phyloP scores from a whole-genome alignment of 2,113 vertebrate genomes.

The Nycticebus coucang region DNA sequence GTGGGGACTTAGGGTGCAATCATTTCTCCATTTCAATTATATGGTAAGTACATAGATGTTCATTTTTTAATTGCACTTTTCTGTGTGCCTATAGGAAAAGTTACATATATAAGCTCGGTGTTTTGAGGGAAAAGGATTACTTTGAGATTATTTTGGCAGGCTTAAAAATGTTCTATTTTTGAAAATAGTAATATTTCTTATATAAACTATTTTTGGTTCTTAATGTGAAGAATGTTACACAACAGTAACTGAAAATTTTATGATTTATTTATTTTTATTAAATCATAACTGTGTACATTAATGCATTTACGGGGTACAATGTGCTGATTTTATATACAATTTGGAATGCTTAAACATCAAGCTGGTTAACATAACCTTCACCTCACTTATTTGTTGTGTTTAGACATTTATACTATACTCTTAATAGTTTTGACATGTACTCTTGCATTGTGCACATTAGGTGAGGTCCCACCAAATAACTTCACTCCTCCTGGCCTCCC shows the following conservation, averaged over 20 bases:
- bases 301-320: too few species aligned
- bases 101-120: neutral
- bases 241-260: neutral
- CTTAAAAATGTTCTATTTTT: neutral
- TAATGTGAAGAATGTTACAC: neutral
- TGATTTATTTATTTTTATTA: too few species aligned
- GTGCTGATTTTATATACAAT: too few species aligned
- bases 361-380: too few species aligned
- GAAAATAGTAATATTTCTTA: neutral
- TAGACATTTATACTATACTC: too few species aligned
- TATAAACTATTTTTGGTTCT: neutral
- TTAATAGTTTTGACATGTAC: too few species aligned
- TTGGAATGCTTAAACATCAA: too few species aligned
- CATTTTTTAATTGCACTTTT: neutral
- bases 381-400: too few species aligned
- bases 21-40: neutral
- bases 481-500: too few species aligned
- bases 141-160: neutral
- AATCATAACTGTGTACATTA: too few species aligned
- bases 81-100: neutral
- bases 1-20: neutral
- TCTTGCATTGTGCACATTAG: too few species aligned
- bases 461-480: too few species aligned
- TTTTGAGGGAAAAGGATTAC: neutral
- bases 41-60: neutral